Base-by-base conservation (phyloP, 2,888 invertebrate genomes). In the Cryptus viduatorius region DNA sequence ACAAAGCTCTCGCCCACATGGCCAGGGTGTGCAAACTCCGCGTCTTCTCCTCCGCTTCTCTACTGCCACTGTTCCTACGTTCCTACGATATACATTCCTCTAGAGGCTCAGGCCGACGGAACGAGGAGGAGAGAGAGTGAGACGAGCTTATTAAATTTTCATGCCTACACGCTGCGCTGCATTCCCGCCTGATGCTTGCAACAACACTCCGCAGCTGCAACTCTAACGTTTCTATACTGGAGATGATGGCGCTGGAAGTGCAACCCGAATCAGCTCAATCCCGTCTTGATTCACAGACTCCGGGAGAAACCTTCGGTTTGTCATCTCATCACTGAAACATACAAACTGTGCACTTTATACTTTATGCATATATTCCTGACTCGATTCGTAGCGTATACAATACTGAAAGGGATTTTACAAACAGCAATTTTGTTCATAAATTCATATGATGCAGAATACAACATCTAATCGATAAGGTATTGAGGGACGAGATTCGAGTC, bases 131-230 rank as follows among this genome's bases (percentile, higher is more conserved):
- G 48, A 14, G 48, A 3, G 67, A 65, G 76, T 67, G 75, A 78
- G 81, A 79, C 72, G 81, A 53, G 71, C 73, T 86, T 82, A 86
- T 86, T 82, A 84, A 86, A 86, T 84, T 86, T 86, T 86, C 82
- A 86, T 83, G 86, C 80, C 68, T 75, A 82, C 68, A 78, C 46
- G 65, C 80, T 64, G 67, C 46, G 64, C 56, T 56, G 24, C 37
- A 76, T 75, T 67, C 67, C 53, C n/a, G 16, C 56, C 19, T 50
- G 37, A 44, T 61, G 56, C 56, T 56, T 72, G 61, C 29, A 12
- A 5, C 65, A 12, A 53, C 65, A 67, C 46, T 46, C 64, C 29
- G 24, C 46, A 79, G 56, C 42, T n/a, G 69, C 37, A 42, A 12
- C 37, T 75, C 14, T 44, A 44, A 67, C 44, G 56, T 12, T 24